A percentile compares a stretch with the other conserved stretches of the same genome.
Evolutionary conservation across 2,797 vertebrate genomes (phyloP).

Genomic region (Columba guinea): DNA sequence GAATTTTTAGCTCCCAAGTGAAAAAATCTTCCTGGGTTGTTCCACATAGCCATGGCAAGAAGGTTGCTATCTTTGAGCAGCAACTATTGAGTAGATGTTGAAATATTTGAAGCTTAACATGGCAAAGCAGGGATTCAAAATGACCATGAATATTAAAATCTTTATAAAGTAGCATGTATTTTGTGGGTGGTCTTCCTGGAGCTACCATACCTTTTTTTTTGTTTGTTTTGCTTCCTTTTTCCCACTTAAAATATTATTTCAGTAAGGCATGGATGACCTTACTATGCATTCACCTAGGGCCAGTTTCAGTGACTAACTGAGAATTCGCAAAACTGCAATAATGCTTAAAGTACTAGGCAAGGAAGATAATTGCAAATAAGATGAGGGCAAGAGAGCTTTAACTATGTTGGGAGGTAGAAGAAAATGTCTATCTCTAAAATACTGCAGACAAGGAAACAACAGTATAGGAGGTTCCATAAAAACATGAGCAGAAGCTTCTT

Average conservation of each 20-base stretch:
- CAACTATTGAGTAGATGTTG: neutral
- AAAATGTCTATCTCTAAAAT: neutral
- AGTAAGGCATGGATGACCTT: neutral
- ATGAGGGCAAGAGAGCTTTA: neutral
- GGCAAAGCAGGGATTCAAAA: neutral
- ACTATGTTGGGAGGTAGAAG: neutral
- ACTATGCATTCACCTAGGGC: rapidly evolving
- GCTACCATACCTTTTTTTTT: neutral
- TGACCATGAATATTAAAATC: neutral
- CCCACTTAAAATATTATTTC: neutral
- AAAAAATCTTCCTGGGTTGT: neutral
- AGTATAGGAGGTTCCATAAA: no score
- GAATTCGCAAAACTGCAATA: neutral
- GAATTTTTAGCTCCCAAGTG: rapidly evolving
- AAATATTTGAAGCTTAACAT: neutral
- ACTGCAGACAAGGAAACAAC: neutral
- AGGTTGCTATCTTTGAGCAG: neutral
- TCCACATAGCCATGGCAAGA: neutral
- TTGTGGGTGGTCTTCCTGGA: neutral
- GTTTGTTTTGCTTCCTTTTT: neutral
- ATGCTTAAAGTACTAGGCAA: neutral
- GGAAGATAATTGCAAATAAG: neutral
- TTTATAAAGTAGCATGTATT: neutral
- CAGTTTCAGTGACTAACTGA: rapidly evolving
- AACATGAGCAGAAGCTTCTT: no score